Base-by-base conservation (phyloP, 1,140 invertebrate species). In the Plodia interpunctella region DNA sequence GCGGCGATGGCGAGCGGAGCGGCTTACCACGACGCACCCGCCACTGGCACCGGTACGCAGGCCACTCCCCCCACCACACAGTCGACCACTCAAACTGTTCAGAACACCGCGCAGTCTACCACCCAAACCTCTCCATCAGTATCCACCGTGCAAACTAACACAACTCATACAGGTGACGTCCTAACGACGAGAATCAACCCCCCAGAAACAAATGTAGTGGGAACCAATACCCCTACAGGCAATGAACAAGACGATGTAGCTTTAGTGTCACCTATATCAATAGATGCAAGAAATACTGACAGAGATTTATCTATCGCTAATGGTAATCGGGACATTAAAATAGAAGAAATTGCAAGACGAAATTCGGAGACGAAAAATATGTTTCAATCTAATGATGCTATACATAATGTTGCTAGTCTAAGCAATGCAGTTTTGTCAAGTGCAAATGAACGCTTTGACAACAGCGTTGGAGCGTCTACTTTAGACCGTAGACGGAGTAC, bases 21-120 rank as follows among this genome's bases (percentile, higher is more conserved):
- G 0, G 87, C 84, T 0, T 89, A 89, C 61, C 80, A 87, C 59
- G 83, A 89, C 49, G 83, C 87, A 0, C 85, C 87, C 5, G 83
- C 77, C 19, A 82, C 84, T 5, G 83, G 70, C 11, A 82, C 84
- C 5, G 83, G 70, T 10, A 89, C 83, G 0, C 88, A 90, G 62
- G 85, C 87, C n/a, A 77, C 87, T 18, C 82, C 90, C n/a, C 77
- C 85, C 11, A 91, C 91, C 4, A 87, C 90, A n/a, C 86, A 92
- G 60, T 91, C 91, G 0, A 91, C 91, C 5, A 91, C 90, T 0
- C 90, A 90, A 60, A 92, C 91, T 28, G 88, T 91, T 2, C 91
- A 91, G 54, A 91, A 88, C 57, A 91, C 89, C 10, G 80, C 84
- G 5, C 90, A 91, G 49, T 91, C 87, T 11, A 89, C 86, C 2